These are phyloP conservation scores for Hyles euphorbiae DNA, from an alignment of 1,140 invertebrate genomes.

Conservation along the genomic window DNA sequence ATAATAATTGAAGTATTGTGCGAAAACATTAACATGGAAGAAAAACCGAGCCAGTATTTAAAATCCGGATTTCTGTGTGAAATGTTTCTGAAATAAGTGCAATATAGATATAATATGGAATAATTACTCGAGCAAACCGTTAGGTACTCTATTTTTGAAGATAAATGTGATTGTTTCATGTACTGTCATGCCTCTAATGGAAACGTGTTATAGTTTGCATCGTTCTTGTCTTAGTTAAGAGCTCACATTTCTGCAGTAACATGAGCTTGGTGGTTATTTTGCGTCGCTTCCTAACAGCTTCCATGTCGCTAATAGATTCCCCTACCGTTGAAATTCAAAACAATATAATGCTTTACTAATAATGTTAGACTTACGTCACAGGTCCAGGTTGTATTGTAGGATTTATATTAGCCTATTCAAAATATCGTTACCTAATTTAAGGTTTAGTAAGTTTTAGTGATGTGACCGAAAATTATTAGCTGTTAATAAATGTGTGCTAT, in stretches of 20 bases:
- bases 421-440: conserved; percentile 67
- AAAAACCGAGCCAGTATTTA: conserved; percentile 72
- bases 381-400: conserved; percentile 71
- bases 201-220: not conserved
- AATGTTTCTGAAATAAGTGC: conserved; percentile 61
- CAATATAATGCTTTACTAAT: conserved; percentile 53
- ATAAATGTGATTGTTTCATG: conserved; percentile 10
- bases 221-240: not conserved
- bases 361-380: conserved; percentile 61
- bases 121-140: conserved; percentile 41
- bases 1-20: conserved; percentile 42
- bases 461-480: conserved; percentile 57
- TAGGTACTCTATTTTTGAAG: conserved; percentile 7
- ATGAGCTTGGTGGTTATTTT: conserved; percentile 47
- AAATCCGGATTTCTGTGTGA: conserved; percentile 70
- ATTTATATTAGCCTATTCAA: conserved; percentile 57
- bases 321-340: conserved; percentile 34
- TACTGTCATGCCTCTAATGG: conserved; percentile 2
- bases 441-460: conserved; percentile 56
- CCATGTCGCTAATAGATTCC: conserved; percentile 48
- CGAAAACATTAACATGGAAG: conserved; percentile 52
- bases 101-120: conserved; percentile 66
- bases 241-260: not conserved
- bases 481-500: conserved; percentile 67
- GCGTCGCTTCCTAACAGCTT: conserved; percentile 61